Conservation (phyloP, 1,140 invertebrate species). For the Contarinia nasturtii region DNA sequence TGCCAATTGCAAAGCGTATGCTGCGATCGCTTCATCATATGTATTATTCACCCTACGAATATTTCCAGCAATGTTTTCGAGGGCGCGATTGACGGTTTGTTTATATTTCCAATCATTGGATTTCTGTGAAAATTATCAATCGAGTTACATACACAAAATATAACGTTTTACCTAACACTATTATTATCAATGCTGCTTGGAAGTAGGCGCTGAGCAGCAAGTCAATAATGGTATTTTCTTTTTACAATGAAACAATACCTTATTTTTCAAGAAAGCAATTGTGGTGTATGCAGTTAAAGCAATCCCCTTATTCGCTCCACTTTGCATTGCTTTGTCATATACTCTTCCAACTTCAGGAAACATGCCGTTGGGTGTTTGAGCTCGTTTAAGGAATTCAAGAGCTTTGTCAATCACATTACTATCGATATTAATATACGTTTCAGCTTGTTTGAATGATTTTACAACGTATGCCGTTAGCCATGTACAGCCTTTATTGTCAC, state of each 20-base stretch:
- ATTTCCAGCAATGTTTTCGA: constrained; percentile 57
- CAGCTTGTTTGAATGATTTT: constrained; percentile 69
- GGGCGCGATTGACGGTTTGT: constrained; percentile 50
- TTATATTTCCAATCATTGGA: constrained; percentile 23
- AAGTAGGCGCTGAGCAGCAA: too few relatives aligned
- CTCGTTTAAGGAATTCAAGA: constrained; percentile 56
- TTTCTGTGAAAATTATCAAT: too few relatives aligned
- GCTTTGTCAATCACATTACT: constrained; percentile 46
- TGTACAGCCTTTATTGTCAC: constrained; percentile 67
- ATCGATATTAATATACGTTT: constrained; percentile 61
- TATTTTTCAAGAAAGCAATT: constrained; percentile 59
- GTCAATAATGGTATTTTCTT: constrained; percentile 1
- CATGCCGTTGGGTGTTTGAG: constrained; percentile 44
- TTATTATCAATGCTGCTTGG: too few relatives aligned
- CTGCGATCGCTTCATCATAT: constrained; percentile 59
- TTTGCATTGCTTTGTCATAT: constrained; percentile 53
- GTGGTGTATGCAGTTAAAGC: constrained; percentile 71
- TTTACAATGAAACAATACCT: constrained; percentile 17
- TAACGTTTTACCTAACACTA: too few relatives aligned
- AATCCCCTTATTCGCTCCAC: constrained; percentile 39
- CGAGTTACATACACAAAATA: too few relatives aligned
- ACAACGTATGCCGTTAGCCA: constrained; percentile 92
- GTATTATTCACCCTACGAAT: constrained; percentile 47
- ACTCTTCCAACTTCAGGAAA: constrained; percentile 61
- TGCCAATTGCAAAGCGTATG: constrained; percentile 57